Percentiles rank a stretch among this genome's conserved stretches.
Evolutionary conservation across 2,113 vertebrate genomes (phyloP).

Genomic region (Mustelus asterias): DNA sequence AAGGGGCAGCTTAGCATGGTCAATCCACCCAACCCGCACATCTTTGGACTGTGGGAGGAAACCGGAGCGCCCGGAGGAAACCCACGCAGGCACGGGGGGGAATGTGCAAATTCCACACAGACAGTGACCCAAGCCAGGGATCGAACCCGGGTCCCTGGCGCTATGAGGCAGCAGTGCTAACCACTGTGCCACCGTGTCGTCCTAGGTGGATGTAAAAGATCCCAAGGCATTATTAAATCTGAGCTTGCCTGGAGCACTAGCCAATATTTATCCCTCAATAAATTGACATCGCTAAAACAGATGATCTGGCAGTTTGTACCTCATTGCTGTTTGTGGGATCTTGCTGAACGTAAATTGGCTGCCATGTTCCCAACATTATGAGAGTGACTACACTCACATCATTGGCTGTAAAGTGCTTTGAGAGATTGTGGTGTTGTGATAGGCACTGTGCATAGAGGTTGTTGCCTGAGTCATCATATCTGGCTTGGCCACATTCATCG

Average conservation of each 20-base stretch:
- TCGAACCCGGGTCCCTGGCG: too few species aligned
- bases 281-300: background rate
- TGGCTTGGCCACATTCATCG: background rate
- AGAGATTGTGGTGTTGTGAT: background rate
- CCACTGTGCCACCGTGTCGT: too few species aligned
- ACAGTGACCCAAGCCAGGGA: too few species aligned
- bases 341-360: background rate
- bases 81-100: too few species aligned
- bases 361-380: background rate
- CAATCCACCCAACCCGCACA: too few species aligned
- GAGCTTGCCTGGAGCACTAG: background rate
- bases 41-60: too few species aligned
- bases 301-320: background rate
- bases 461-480: too few species aligned
- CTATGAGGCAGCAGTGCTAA: too few species aligned
- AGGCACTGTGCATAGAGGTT: background rate
- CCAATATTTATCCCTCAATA: background rate
- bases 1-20: too few species aligned
- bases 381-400: background rate
- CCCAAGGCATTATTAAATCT: background rate
- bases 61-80: too few species aligned
- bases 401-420: background rate
- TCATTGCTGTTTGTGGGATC: background rate
- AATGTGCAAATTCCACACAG: too few species aligned
- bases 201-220: background rate